Conservation (phyloP, 2,113 vertebrate species). For the Corythaeola cristata region DNA sequence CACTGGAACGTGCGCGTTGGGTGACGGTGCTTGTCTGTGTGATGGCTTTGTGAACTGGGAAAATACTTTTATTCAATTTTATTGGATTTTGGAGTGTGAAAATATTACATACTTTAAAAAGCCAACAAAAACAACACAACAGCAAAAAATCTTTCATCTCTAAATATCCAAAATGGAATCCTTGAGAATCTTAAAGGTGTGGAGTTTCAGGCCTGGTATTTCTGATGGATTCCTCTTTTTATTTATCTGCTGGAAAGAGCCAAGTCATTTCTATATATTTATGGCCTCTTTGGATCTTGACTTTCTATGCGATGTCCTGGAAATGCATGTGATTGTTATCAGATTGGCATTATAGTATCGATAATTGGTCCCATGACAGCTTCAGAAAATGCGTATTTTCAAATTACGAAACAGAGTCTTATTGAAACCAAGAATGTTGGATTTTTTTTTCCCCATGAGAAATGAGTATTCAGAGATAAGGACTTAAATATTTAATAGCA, state of each 20-base stretch:
- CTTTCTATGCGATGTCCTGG: not conserved
- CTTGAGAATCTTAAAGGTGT: not conserved
- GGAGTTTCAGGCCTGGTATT: fast-evolving
- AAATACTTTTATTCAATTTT: not conserved
- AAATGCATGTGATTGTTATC: not conserved
- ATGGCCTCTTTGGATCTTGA: not conserved
- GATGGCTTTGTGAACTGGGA: not conserved
- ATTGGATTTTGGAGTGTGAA: not conserved
- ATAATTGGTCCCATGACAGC: not conserved
- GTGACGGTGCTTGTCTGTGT: not conserved
- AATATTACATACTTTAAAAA: not conserved
- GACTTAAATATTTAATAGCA: not conserved
- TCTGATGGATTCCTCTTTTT: not conserved
- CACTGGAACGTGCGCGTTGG: fast-evolving
- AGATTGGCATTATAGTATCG: not conserved
- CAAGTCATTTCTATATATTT: fast-evolving
- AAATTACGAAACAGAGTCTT: not conserved
- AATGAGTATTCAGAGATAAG: not conserved
- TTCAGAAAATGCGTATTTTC: not conserved
- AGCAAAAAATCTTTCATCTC: not conserved
- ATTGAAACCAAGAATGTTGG: not conserved
- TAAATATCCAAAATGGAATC: not conserved
- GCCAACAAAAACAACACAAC: not conserved
- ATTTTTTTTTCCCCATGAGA: not conserved
- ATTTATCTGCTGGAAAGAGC: not conserved